These are phyloP conservation scores for Spodoptera litura DNA, from an alignment of 1,140 invertebrate species.

Conservation along the genomic window DNA sequence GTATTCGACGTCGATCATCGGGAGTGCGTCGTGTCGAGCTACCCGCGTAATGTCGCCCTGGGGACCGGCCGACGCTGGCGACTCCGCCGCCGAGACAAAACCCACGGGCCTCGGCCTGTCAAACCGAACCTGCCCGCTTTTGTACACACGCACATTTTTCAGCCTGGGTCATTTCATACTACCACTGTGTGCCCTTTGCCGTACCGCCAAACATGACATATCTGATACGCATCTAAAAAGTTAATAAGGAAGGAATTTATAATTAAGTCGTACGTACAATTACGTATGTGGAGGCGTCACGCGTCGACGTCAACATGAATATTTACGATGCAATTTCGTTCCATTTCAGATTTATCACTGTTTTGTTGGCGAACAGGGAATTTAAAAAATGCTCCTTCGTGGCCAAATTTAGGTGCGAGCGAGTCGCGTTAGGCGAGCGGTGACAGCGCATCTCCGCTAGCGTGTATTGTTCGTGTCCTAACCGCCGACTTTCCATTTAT, in stretches of 20 bases:
- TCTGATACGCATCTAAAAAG: conserved; percentile 67
- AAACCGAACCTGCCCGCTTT: conserved; percentile 73
- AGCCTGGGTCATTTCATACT: conserved; percentile 61
- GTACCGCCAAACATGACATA: conserved; percentile 52
- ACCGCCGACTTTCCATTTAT: conserved; percentile 86
- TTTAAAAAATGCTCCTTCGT: conserved; percentile 77
- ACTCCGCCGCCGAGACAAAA: conserved; percentile 73
- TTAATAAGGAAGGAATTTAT: conserved; percentile 74
- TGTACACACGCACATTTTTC: conserved; percentile 70
- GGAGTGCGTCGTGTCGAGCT: conserved; percentile 78
- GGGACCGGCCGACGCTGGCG: conserved; percentile 70
- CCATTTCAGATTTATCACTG: conserved; percentile 75
- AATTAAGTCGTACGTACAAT: conserved; percentile 66
- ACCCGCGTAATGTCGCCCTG: conserved; percentile 79
- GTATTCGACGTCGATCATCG: conserved; percentile 84
- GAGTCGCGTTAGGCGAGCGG: conserved; percentile 55
- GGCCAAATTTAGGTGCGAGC: conserved; percentile 69
- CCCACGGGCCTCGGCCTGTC: conserved; percentile 69
- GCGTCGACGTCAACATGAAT: conserved; percentile 72
- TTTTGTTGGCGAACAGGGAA: conserved; percentile 69
- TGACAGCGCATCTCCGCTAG: conserved; percentile 80
- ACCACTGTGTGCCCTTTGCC: conserved; percentile 53
- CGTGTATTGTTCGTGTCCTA: conserved; percentile 83
- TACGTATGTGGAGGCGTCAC: conserved; percentile 55
- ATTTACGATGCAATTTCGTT: conserved; percentile 81